Base-by-base conservation (phyloP, 2,888 invertebrate genomes). In the Trimorus sp. region DNA sequence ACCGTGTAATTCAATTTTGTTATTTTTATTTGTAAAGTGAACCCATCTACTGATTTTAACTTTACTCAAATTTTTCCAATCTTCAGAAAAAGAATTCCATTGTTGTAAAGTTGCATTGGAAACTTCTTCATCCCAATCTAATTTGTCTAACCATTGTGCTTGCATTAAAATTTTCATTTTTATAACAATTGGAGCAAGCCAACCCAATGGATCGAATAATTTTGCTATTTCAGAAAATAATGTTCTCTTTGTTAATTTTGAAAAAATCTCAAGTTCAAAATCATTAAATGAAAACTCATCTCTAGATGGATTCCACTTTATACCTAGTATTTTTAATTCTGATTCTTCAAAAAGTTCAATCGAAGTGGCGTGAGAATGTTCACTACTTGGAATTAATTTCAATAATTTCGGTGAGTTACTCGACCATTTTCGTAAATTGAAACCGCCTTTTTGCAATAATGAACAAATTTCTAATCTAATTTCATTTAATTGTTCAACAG, bases 351-450 rank as follows among this genome's bases (percentile, higher is more conserved):
- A n/a, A n/a, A n/a, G n/a, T n/a, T n/a, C 8, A 45, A 45, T n/a
- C n/a, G n/a, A n/a, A n/a, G n/a, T n/a, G n/a, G n/a, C n/a, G n/a
- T n/a, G n/a, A 6, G 63, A 63, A 63, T 63, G 63, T 48, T 63
- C 37, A 14, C 5, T 6, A 4, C 7, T 7, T 37, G 63, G 63
- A 48, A 62, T 48, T 48, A 1, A 0, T 62, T 63, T 49, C 12
- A 63, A 14, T 36, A 49, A 0, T 49, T 63, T 37, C 8, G n/a
- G 36, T 5, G 48, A 63, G 49, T 49, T 63, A 15, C 63, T 63
- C 1, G 48, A 3, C 63, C 63, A 49, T 63, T 63, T 63, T 49
- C 63, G 26, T 49, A 63, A 48, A 49, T 63, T 63, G 49, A 63
- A 63, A 2, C 45, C 37, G 3, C 63, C 63, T 7, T 3, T 8